A percentile compares a stretch with the other conserved stretches of the same genome.
Conservation (phyloP, 2,888 invertebrate genomes). For the Sinopyrophorus schimmeli region DNA sequence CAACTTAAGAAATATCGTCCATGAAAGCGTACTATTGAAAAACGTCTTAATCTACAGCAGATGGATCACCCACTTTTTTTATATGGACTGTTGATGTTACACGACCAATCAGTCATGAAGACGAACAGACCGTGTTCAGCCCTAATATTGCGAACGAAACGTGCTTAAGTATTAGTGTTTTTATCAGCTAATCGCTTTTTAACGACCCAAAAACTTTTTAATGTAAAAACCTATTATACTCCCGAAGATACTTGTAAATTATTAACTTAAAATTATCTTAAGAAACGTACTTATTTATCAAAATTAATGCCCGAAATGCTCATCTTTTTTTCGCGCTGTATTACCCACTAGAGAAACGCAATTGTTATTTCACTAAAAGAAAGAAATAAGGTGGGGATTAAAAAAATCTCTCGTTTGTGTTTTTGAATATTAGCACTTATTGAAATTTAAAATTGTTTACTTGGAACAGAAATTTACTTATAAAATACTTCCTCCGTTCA, state of each 20-base stretch:
- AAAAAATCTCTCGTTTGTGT: too few relatives aligned
- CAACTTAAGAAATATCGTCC: constrained; percentile 26
- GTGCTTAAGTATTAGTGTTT: constrained; percentile 33
- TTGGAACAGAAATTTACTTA: too few relatives aligned
- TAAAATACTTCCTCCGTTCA: too few relatives aligned
- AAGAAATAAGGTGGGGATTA: too few relatives aligned
- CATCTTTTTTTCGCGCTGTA: too few relatives aligned
- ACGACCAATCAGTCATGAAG: constrained; percentile 32
- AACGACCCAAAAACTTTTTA: constrained; percentile 28
- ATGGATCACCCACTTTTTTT: constrained; percentile 26
- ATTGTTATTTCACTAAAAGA: too few relatives aligned
- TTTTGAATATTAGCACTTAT: too few relatives aligned
- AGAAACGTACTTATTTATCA: too few relatives aligned
- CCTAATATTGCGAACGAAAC: constrained; percentile 28
- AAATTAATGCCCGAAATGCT: too few relatives aligned
- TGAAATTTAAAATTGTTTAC: too few relatives aligned
- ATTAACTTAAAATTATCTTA: neutral
- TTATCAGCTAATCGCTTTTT: constrained; percentile 34
- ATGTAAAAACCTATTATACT: constrained; percentile 29
- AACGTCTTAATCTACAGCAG: constrained; percentile 27
- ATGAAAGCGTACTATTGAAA: constrained; percentile 24
- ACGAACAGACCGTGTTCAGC: constrained; percentile 24
- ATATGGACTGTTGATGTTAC: constrained; percentile 23
- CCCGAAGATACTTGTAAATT: constrained; percentile 18
- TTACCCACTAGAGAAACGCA: too few relatives aligned